Evolutionary conservation across 2,888 invertebrate species (phyloP), one percentile per base, ranked within the genome.

Genomic region (Branchipolynoe longqiensis): DNA sequence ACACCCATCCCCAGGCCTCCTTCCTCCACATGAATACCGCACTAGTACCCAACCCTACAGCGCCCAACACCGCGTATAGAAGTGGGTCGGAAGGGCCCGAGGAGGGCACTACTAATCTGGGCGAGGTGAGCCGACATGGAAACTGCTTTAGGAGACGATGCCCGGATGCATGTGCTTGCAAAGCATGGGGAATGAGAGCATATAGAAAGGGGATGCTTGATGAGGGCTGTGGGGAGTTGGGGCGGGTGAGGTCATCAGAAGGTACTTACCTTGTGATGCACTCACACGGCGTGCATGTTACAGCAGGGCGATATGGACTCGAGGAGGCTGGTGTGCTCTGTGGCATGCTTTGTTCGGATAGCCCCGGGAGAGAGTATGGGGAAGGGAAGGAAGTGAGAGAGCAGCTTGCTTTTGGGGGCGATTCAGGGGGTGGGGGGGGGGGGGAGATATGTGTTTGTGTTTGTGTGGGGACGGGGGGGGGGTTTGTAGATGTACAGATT

Each of bases 111-210:
- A 12, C 48, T 48, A 8, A 48, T 48, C 48, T 48, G 36, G 38
- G 38, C 38, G n/a, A 69, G 38, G 69, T 33, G 69, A 69, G 36
- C 18, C 69, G 38, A 69, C 69, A 69, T 69, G 69, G n/a, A 69
- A 69, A 69, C 69, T 69, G 69, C 69, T 69, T 69, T 69, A 69
- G 69, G 33, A 22, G 8, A 2, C 18, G 69, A 14, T n/a, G 36
- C 14, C 4, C 33, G 12, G 69, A 33, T 69, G 33, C 38, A 69
- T 69, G 36, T 33, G 69, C 14, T 38, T 2, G 36, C 36, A 36
- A 38, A 38, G 69, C 38, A 38, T 33, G 69, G 69, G 38, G 69
- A n/a, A 69, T 69, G n/a, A 69, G 69, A 33, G 38, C 36, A 69
- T 36, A 38, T 4, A 48, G 48, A 48, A 8, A 48, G 48, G 48